Conservation (phyloP, 2,113 vertebrate genomes). For the Pyxicephalus adspersus region DNA sequence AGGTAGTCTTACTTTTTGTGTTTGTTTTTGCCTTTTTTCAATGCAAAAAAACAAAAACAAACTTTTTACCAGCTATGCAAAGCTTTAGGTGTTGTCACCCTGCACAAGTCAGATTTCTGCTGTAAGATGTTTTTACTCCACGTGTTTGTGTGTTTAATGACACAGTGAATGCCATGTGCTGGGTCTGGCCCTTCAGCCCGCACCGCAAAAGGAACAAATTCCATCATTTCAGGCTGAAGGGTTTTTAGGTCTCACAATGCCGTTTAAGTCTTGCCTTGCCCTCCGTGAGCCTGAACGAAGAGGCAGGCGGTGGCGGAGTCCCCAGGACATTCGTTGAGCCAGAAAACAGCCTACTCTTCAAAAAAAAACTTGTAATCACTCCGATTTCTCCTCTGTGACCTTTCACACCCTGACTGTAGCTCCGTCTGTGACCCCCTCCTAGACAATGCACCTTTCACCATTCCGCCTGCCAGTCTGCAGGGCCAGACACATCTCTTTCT, state of each 20-base stretch:
- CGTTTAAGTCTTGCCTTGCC: background rate
- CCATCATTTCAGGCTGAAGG: background rate
- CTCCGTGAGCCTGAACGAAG: no score
- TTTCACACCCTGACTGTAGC: slow-evolving; percentile 50
- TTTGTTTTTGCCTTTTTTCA: no score
- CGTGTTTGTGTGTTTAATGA: slow-evolving; percentile 20
- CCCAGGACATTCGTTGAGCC: background rate
- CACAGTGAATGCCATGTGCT: background rate
- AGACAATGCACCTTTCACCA: slow-evolving; percentile 55
- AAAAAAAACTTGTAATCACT: background rate
- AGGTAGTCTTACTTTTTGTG: no score
- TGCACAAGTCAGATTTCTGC: no score
- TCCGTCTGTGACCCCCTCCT: slow-evolving; percentile 45
- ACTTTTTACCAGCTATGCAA: no score
- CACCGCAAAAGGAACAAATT: slow-evolving; percentile 6
- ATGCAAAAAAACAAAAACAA: no score
- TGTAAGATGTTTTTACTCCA: background rate
- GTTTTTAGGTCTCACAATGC: background rate
- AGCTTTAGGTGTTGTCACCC: no score
- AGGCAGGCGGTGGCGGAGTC: no score
- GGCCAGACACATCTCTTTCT: slow-evolving; percentile 43
- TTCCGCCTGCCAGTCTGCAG: slow-evolving; percentile 37
- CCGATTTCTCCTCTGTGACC: slow-evolving; percentile 44
- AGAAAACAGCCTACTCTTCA: background rate
- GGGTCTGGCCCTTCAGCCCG: background rate